Percentiles rank a stretch among this genome's conserved stretches.
phyloP scores from a whole-genome alignment of 2,888 invertebrate genomes.

The Ectemnius continuus region DNA sequence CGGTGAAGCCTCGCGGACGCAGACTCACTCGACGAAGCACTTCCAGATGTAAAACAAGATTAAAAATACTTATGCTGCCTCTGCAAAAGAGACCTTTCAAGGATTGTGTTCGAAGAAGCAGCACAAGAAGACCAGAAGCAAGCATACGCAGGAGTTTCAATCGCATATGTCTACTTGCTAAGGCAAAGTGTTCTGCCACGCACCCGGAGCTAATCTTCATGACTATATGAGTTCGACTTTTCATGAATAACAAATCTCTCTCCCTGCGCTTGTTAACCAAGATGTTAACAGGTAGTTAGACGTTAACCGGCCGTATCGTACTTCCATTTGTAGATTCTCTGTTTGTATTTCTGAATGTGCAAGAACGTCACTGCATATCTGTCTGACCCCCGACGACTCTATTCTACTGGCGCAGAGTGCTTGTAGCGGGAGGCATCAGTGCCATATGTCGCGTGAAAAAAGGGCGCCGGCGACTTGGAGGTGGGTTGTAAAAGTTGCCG shows the following conservation, averaged over 20 bases:
- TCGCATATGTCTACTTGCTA: conserved; percentile 17
- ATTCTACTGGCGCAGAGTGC: too few relatives aligned
- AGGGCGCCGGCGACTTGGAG: conserved; percentile 11
- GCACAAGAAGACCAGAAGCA: conserved; percentile 1
- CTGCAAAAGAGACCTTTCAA: neutral
- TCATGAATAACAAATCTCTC: neutral
- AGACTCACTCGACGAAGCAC: conserved; percentile 12
- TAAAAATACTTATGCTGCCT: conserved; percentile 40
- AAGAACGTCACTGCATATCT: neutral
- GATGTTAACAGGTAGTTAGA: neutral
- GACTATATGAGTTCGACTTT: neutral
- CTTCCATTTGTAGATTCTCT: neutral
- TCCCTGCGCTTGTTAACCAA: neutral
- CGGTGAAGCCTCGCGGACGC: neutral
- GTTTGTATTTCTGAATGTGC: neutral
- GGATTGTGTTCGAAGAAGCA: conserved; percentile 1
- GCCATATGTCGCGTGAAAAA: neutral
- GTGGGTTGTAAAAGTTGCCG: conserved; percentile 35
- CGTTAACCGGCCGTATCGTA: too few relatives aligned
- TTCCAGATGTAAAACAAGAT: conserved; percentile 38
- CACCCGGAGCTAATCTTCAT: conserved; percentile 33
- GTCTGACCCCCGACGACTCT: neutral
- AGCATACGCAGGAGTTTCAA: neutral
- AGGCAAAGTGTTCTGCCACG: conserved; percentile 31
- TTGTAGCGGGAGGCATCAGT: neutral